phyloP scores from a whole-genome alignment of 2,797 vertebrate species.

The Leptoclinus maculatus region DNA sequence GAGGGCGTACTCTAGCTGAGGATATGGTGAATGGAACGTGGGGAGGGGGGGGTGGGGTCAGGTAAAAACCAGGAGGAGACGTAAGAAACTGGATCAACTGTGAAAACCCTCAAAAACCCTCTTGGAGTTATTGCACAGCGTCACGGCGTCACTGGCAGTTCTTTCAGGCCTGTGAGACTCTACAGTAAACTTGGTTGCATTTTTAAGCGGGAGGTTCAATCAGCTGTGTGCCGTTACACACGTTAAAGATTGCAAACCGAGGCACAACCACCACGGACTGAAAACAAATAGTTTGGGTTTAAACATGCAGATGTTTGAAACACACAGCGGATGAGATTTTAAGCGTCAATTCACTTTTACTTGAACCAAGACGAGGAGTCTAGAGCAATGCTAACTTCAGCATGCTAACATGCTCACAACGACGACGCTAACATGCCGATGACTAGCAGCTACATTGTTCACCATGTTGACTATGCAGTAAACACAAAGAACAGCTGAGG shows the following conservation, averaged over 20 bases:
- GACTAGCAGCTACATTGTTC: neutral
- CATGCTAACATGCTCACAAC: neutral
- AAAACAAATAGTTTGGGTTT: neutral
- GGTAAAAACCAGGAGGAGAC: constrained; percentile 20
- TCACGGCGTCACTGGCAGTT: neutral
- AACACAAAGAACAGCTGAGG: neutral
- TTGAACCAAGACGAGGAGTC: neutral
- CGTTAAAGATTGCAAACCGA: constrained; percentile 3
- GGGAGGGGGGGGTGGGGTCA: constrained; percentile 27
- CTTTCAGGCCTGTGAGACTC: neutral
- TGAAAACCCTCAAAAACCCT: neutral
- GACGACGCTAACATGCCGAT: neutral
- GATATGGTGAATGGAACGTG: constrained; percentile 44
- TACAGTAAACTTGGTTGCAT: neutral
- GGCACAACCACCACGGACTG: neutral
- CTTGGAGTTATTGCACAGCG: neutral
- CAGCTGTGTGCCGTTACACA: neutral
- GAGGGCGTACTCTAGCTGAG: constrained; percentile 28
- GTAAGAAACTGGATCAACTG: neutral
- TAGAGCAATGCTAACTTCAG: neutral
- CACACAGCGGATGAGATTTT: neutral
- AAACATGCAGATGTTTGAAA: constrained; percentile 5
- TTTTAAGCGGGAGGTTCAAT: neutral
- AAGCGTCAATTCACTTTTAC: neutral
- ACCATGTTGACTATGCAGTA: neutral